Evolutionary conservation across 2,888 invertebrate species (phyloP), one percentile per base, ranked within the genome.

Genomic region (Antheraea assamensis): DNA sequence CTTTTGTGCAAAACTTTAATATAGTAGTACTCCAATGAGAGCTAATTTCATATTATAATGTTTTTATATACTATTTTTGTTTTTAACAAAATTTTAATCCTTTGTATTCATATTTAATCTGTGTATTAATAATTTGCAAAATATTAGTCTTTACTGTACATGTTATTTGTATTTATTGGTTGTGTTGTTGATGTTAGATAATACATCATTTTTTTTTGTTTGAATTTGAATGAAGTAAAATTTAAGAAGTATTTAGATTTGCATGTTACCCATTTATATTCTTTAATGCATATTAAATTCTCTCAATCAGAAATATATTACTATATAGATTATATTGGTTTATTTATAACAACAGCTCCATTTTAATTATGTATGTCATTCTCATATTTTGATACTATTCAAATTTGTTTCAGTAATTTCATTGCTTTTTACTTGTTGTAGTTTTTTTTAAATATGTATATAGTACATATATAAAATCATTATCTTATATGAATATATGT

Each of bases 391-490:
- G 30, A 64, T 24, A 64, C 15, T 64, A 17, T 30, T 30, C 17
- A 58, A 58, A 55, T n/a, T 7, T 58, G 24, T 58, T 24, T 21
- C 30, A 58, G 30, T 52, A n/a, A 68, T 27, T 31, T 66, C 21
- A 49, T 55, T 64, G 72, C 47, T 47, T 68, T 72, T 66, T 52
- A 30, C 31, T 47, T 68, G 24, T 55, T 47, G 49, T 61, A 64
- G 49, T 66, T n/a, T 55, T 52, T 31, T 27, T 55, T 68, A 24
- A 68, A 27, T 68, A 70, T 70, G 27, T 70, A 68, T 66, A 52
- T 64, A 49, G 19, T 21, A 27, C 31, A 66, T 49, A 47, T 72
- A 47, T 31, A 24, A 31, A 70, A 24, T 8, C 24, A 70, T 35
- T 72, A 35, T 64, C 3, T 72, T 47, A 21, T 64, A 17, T 64